Base-by-base conservation (phyloP, 2,113 vertebrate species). In the Opisthocomus hoazin region DNA sequence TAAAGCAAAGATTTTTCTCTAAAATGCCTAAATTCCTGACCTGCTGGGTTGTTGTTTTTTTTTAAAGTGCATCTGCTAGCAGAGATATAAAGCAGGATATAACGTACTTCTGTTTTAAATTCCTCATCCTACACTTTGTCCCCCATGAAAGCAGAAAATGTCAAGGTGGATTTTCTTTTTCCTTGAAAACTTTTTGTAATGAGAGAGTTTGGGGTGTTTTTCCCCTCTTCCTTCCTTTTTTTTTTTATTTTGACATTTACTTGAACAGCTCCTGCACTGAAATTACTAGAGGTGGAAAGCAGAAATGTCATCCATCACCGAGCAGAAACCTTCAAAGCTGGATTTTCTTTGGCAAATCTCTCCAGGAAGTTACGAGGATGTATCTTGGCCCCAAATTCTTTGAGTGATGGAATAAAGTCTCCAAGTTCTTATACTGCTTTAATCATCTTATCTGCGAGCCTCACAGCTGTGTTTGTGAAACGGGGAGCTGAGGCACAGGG, bases 341-440 rank as follows among this genome's bases (percentile, higher is more conserved):
- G 91, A 96, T 97, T 97, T 91, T 1, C 77, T 84, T 39, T 56
- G 63, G 57, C 91, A 94, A 64, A 95, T 84, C 95, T 89, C 87
- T 68, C 39, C 5, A 19, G 94, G 91, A 93, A 95, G 69, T 51
- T 37, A 56, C 39, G 29, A 46, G 36, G 61, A 81, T 61, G 61
- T 30, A 82, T 89, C 89, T 84, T 70, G 29, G 54, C 86, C 76
- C 84, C 74, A n/a, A 57, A 96, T 91, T 89, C 69, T 82, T 50
- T 69, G 84, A 93, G 65, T 91, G 95, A 93, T 37, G 84, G 77
- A 68, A 89, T 93, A 43, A 96, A 91, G 43, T 36, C 76, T 90
- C 30, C 1, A 8, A 75, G 66, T 82, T 45, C 85, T 89, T 60
- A 54, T 5, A 21, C 24, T 15, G 73, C 65, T 93, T 94, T 96